Evolutionary conservation across 2,113 vertebrate genomes (phyloP).

Genomic region (Ptilorrhoa leucosticta): DNA sequence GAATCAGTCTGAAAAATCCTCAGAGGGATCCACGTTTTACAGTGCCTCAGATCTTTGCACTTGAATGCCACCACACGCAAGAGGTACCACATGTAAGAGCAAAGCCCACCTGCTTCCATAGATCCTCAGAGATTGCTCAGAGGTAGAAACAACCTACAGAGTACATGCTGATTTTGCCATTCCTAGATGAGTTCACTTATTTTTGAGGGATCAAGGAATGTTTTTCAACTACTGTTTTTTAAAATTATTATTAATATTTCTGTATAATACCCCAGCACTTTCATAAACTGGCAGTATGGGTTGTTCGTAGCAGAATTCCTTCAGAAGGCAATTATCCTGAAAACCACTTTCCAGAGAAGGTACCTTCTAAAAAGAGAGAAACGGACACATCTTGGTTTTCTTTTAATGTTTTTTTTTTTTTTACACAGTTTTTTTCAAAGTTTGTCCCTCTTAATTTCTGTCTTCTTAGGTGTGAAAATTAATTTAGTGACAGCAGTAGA

Average conservation of each 20-base stretch:
- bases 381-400: neutral
- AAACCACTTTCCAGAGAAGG: neutral
- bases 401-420: neutral
- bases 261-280: neutral
- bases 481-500: neutral
- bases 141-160: neutral
- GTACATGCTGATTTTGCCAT: neutral
- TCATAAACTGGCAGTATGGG: neutral
- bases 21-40: neutral
- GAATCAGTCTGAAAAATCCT: neutral
- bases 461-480: neutral
- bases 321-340: neutral
- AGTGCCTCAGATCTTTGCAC: neutral
- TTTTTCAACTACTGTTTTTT: neutral
- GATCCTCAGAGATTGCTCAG: neutral
- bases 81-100: neutral
- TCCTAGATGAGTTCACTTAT: neutral
- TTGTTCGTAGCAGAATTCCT: neutral
- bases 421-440: neutral
- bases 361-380: neutral
- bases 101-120: neutral
- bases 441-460: neutral
- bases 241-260: neutral
- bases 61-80: neutral
- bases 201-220: neutral